Percentiles rank a stretch among this genome's conserved stretches.
phyloP scores from a whole-genome alignment of 2,113 vertebrate species.

The Cisticola juncidis region DNA sequence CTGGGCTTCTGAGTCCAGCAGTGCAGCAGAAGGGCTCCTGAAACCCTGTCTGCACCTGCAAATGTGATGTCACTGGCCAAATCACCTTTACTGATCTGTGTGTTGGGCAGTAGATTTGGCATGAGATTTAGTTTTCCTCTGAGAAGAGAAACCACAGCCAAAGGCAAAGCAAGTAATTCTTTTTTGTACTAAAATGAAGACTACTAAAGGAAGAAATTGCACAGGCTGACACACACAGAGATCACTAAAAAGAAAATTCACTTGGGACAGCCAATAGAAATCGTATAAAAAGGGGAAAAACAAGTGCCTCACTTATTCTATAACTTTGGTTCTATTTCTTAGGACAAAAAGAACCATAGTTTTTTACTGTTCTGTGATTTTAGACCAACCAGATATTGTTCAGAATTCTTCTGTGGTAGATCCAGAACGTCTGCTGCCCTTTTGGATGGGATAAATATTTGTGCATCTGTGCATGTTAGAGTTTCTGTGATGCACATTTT shows the following conservation, averaged over 20 bases:
- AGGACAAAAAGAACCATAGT: neutral
- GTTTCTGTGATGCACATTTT: neutral
- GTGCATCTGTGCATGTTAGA: rapidly evolving
- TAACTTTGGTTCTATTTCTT: neutral
- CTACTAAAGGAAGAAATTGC: neutral
- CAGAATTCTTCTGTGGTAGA: neutral
- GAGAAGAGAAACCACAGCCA: neutral
- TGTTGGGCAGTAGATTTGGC: neutral
- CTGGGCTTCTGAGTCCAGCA: neutral
- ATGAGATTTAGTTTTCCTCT: neutral
- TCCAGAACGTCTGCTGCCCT: neutral
- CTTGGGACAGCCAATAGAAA: neutral
- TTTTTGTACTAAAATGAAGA: neutral
- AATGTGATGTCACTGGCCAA: neutral
- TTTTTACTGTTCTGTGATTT: neutral
- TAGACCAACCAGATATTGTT: neutral
- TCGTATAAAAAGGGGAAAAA: neutral
- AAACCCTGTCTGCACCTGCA: neutral
- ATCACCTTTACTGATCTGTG: neutral
- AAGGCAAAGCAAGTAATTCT: neutral
- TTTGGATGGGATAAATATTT: neutral
- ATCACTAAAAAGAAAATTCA: neutral
- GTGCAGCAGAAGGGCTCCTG: neutral
- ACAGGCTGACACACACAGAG: neutral
- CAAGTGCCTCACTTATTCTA: neutral